These are phyloP conservation scores for Leucoma salicis DNA, from an alignment of 2,888 invertebrate genomes.

Conservation along the genomic window DNA sequence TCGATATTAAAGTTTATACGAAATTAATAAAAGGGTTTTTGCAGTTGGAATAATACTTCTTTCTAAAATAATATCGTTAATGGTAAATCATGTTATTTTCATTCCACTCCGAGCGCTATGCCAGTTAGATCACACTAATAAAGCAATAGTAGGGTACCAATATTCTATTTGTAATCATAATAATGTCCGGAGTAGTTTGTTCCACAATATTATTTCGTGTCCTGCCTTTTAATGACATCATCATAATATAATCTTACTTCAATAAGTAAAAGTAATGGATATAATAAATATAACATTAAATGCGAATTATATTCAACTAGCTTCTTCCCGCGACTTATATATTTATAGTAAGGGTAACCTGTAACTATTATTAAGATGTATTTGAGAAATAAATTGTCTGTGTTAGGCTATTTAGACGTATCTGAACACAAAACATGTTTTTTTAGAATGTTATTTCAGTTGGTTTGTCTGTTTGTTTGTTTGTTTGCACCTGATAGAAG, in stretches of 20 bases:
- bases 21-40: constrained; percentile 4
- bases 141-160: constrained; percentile 31
- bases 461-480: too few relatives aligned
- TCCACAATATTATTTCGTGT: constrained; percentile 35
- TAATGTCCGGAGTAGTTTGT: constrained; percentile 26
- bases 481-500: too few relatives aligned
- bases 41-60: not conserved
- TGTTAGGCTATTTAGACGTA: too few relatives aligned
- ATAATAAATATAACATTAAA: too few relatives aligned
- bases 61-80: not conserved
- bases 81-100: constrained; percentile 6
- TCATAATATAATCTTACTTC: constrained; percentile 34
- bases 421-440: too few relatives aligned
- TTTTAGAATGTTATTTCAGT: too few relatives aligned
- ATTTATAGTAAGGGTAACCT: too few relatives aligned
- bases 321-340: too few relatives aligned
- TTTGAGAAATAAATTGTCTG: too few relatives aligned
- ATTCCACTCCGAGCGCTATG: constrained; percentile 1
- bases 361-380: too few relatives aligned
- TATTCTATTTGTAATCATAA: constrained; percentile 39
- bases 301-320: too few relatives aligned
- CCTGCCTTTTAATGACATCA: constrained; percentile 28
- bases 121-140: constrained; percentile 32
- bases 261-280: constrained; percentile 40
- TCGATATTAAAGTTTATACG: constrained; percentile 5